These are phyloP conservation scores for Rotaria socialis DNA, from an alignment of 2,888 invertebrate genomes.

Conservation along the genomic window DNA sequence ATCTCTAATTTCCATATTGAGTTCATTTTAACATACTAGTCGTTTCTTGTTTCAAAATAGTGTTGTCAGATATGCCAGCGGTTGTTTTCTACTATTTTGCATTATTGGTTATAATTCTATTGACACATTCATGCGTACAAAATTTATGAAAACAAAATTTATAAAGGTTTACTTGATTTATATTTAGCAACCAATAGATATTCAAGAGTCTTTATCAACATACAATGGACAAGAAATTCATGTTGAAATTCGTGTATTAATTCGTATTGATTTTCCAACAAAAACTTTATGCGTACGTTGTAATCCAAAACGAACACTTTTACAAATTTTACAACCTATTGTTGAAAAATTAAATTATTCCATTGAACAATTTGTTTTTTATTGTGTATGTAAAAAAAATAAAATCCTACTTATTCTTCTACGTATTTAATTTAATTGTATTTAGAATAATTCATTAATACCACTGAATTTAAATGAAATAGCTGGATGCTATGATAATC, in stretches of 20 bases:
- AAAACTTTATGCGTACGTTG: not conserved
- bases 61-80: no score
- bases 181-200: not conserved
- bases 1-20: no score
- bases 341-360: conserved; percentile 7
- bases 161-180: no score
- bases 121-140: no score
- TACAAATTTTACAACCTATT: not conserved
- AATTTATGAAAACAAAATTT: no score
- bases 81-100: no score
- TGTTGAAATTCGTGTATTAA: conserved; percentile 7
- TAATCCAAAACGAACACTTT: conserved; percentile 30
- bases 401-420: not conserved
- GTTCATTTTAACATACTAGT: no score
- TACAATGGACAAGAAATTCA: not conserved
- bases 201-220: not conserved
- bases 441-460: conserved; percentile 22
- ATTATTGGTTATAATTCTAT: no score
- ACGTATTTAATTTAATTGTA: not conserved
- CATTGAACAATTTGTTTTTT: not conserved
- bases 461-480: not conserved
- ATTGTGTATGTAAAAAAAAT: not conserved
- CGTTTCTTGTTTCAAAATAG: no score
- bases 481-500: conserved; percentile 3
- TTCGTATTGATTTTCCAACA: not conserved